Conservation (phyloP, 2,888 invertebrate species). For the Lithophane semibrunnea region DNA sequence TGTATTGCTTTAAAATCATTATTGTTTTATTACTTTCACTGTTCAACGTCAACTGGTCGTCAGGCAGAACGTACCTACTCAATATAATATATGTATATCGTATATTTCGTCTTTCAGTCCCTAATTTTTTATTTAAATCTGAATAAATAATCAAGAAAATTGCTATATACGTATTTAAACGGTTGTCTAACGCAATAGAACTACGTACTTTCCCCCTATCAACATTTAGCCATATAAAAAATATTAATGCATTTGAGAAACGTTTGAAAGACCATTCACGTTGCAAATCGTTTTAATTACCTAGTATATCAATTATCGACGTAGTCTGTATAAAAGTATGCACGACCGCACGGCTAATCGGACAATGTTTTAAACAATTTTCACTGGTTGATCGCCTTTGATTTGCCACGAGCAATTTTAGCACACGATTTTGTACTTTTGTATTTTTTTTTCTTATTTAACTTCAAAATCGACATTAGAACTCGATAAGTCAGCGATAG, state of each 20-base stretch:
- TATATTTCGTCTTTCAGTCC: neutral
- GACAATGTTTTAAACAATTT: conserved; percentile 28
- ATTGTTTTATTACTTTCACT: conserved; percentile 43
- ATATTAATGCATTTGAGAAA: conserved; percentile 15
- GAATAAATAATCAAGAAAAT: conserved; percentile 7
- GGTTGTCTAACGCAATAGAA: neutral
- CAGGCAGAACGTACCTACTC: conserved; percentile 3
- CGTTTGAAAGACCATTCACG: conserved; percentile 10
- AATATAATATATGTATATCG: neutral
- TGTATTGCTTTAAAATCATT: conserved; percentile 34
- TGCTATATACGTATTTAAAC: neutral
- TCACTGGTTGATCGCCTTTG: conserved; percentile 16
- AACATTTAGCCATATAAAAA: conserved; percentile 1
- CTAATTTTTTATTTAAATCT: neutral
- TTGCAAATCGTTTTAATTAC: conserved; percentile 46
- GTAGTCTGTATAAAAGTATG: conserved; percentile 12
- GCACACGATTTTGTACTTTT: neutral
- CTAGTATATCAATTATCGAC: conserved; percentile 32
- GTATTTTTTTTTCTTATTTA: neutral
- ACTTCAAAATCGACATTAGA: conserved; percentile 7
- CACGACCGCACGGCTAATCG: conserved; percentile 41
- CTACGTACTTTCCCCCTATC: neutral
- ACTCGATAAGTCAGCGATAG: conserved; percentile 33
- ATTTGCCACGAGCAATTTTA: conserved; percentile 22
- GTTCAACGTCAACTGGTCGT: conserved; percentile 16